Conservation (phyloP, 2,888 invertebrate genomes). For the Stenodera caucasica region DNA sequence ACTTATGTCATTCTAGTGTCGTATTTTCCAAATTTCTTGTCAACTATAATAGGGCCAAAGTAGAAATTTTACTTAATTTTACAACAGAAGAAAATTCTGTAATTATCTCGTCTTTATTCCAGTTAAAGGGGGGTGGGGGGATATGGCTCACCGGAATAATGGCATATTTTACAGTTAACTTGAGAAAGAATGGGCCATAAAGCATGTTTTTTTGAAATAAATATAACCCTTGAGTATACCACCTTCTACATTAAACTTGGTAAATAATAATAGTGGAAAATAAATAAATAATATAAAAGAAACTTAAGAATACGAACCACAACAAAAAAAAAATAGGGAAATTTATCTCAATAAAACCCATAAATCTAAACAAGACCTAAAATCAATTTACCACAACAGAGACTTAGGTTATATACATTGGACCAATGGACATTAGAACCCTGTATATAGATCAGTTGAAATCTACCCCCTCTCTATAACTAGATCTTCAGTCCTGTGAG, state of each 20-base stretch:
- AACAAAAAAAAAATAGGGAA: conserved; percentile 26
- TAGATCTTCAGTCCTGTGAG: conserved; percentile 46
- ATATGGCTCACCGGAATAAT: no score
- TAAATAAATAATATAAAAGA: conserved; percentile 32
- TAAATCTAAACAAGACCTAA: conserved; percentile 49
- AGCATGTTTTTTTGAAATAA: conserved; percentile 41
- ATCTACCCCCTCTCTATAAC: conserved; percentile 43
- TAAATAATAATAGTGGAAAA: conserved; percentile 26
- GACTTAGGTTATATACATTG: conserved; percentile 43
- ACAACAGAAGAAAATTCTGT: no score
- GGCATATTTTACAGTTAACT: conserved; percentile 34
- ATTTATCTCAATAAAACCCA: conserved; percentile 53
- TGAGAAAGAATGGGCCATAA: conserved; percentile 25
- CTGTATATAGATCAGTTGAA: conserved; percentile 38
- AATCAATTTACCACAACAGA: conserved; percentile 45
- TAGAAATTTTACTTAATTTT: no score
- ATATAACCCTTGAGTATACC: conserved; percentile 41
- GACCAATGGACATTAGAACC: conserved; percentile 35
- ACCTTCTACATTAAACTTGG: neutral
- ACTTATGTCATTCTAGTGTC: conserved; percentile 15
- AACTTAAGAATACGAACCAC: conserved; percentile 14
- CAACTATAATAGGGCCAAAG: conserved; percentile 1
- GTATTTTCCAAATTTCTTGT: conserved; percentile 9
- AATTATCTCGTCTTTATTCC: neutral
- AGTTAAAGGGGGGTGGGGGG: no score